Evolutionary conservation across 2,113 vertebrate genomes (phyloP).

Genomic region (Connochaetes taurinus): DNA sequence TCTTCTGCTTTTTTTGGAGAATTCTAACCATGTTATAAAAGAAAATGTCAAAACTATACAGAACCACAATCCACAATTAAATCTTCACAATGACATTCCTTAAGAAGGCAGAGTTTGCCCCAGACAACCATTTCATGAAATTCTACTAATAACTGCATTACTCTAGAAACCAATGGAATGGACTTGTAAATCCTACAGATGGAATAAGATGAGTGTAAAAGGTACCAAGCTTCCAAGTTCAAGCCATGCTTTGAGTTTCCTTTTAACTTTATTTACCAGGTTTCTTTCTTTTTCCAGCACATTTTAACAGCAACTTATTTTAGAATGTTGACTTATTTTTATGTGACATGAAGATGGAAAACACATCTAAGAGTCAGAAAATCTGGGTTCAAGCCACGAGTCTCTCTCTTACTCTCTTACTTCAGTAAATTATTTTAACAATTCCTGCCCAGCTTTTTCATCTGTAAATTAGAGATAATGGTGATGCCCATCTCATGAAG

Average conservation of each 20-base stretch:
- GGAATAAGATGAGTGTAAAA: background rate
- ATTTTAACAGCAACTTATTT: background rate
- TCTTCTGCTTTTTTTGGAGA: background rate
- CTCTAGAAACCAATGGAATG: background rate
- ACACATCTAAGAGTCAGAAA: background rate
- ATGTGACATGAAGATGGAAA: background rate
- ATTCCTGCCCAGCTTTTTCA: background rate
- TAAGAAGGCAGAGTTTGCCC: background rate
- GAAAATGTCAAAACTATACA: background rate
- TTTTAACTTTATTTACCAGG: slow-evolving; percentile 6
- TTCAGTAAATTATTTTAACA: slow-evolving; percentile 3
- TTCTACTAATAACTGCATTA: background rate
- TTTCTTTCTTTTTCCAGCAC: background rate
- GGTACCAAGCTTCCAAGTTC: background rate
- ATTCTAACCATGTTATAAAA: background rate
- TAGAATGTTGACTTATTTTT: background rate
- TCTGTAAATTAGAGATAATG: background rate
- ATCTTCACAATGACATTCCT: background rate
- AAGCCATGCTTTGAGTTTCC: background rate
- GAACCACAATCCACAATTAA: background rate
- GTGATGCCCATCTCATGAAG: background rate
- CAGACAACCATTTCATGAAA: background rate
- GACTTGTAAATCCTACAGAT: background rate
- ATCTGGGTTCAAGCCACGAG: background rate
- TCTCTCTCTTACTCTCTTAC: background rate